These are phyloP conservation scores for Phyto melanocephala DNA, from an alignment of 2,888 invertebrate species.

Conservation along the genomic window DNA sequence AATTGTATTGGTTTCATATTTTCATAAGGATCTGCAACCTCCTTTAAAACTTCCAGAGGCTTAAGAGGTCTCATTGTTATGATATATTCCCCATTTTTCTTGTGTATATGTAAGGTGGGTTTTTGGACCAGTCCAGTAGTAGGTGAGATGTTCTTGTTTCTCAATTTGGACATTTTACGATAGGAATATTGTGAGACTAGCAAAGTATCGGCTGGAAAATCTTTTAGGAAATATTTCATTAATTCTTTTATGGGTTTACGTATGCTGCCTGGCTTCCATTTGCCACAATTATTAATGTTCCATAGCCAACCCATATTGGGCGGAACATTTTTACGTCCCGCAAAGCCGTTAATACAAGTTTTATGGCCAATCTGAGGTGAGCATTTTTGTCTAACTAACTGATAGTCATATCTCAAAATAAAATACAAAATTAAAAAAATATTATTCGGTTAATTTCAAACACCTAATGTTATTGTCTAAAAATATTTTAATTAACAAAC, in stretches of 20 bases:
- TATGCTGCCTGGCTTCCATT: conserved; percentile 77
- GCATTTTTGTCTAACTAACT: conserved; percentile 66
- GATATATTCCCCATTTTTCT: conserved; percentile 83
- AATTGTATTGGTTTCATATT: conserved; percentile 85
- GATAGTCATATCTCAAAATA: conserved; percentile 67
- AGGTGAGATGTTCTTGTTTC: conserved; percentile 71
- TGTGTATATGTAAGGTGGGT: conserved; percentile 83
- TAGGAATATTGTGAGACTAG: conserved; percentile 73
- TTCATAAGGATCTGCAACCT: conserved; percentile 84
- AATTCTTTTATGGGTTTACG: conserved; percentile 75
- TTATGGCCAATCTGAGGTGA: conserved; percentile 81
- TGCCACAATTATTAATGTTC: conserved; percentile 77
- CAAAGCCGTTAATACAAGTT: conserved; percentile 80
- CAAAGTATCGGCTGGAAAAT: conserved; percentile 75
- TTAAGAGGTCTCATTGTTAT: conserved; percentile 85
- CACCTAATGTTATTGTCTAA: no score
- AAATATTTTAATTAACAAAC: no score
- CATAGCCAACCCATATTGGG: conserved; percentile 85
- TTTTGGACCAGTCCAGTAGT: conserved; percentile 75
- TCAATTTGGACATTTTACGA: conserved; percentile 70
- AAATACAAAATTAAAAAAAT: background rate
- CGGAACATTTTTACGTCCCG: conserved; percentile 81
- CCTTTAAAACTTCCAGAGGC: conserved; percentile 81
- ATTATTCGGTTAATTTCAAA: no score
- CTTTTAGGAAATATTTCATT: conserved; percentile 76